Conservation (phyloP, 2,797 vertebrate species). For the Fundulus diaphanus region DNA sequence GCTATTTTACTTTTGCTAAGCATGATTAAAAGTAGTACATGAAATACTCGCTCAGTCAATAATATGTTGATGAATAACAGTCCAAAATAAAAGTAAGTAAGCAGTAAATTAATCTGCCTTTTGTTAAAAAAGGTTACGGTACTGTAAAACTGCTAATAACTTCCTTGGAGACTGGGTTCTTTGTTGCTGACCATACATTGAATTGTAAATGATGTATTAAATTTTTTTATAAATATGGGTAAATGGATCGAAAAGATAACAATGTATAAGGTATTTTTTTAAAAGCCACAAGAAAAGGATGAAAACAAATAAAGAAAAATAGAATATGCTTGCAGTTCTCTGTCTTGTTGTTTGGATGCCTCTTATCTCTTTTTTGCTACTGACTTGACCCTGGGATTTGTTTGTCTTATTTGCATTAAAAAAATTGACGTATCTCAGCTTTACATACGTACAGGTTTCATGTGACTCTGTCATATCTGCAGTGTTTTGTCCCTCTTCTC, state of each 20-base stretch:
- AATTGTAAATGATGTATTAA: conserved; percentile 26
- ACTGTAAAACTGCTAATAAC: conserved; percentile 10
- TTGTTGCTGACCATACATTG: conserved; percentile 7
- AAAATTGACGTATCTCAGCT: conserved; percentile 43
- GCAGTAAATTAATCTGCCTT: conserved; percentile 4
- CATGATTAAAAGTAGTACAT: conserved; percentile 27
- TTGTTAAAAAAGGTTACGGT: conserved; percentile 6
- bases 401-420: conserved; percentile 47
- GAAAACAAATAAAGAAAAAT: conserved; percentile 22
- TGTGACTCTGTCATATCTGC: conserved; percentile 26
- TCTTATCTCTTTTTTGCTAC: conserved; percentile 10
- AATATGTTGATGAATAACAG: conserved; percentile 21
- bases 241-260: not conserved
- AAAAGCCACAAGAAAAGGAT: conserved; percentile 4
- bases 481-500: conserved; percentile 27
- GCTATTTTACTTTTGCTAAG: not conserved
- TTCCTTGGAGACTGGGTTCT: conserved; percentile 16
- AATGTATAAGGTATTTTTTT: conserved; percentile 11
- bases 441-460: conserved; percentile 31
- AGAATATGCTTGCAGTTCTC: conserved; percentile 11
- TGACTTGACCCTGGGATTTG: conserved; percentile 33
- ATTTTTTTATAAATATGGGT: conserved; percentile 26
- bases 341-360: not conserved
- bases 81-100: conserved; percentile 15
- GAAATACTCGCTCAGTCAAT: conserved; percentile 9